Base-by-base conservation (phyloP, 1,140 invertebrate species). In the Apis cerana region DNA sequence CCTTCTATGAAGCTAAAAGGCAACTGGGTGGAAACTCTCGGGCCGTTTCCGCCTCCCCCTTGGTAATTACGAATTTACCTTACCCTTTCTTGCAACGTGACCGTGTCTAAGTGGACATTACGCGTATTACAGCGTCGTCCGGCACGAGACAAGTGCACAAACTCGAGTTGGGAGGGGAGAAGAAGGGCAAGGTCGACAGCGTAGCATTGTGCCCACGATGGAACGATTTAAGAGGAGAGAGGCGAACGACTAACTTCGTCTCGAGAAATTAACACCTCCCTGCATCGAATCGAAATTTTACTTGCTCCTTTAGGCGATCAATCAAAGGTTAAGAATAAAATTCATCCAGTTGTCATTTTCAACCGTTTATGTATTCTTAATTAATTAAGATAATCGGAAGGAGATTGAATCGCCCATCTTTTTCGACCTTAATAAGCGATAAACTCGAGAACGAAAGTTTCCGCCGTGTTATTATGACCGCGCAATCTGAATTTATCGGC, bases 391-490 rank as follows among this genome's bases (percentile, higher is more conserved):
- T n/a, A n/a, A n/a, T n/a, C n/a, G n/a, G n/a, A n/a, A n/a, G n/a
- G n/a, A n/a, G n/a, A n/a, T n/a, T n/a, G n/a, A n/a, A n/a, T n/a
- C n/a, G n/a, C n/a, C n/a, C n/a, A n/a, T n/a, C n/a, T n/a, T n/a
- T n/a, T n/a, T 19, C 72, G 84, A 75, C 67, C 77, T 75, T 85
- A 83, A 83, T 85, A 79, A 74, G 69, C 74, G 84, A 83, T 83
- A 67, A 64, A 75, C 69, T 27, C 81, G 82, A 85, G 72, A 85
- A 85, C 56, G 84, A 85, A 83, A 85, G 76, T 75, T 83, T 56
- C 27, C 23, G 33, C 33, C 59, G 78, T 69, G 56, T 78, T 71
- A 64, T 82, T 76, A 82, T 0, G 3, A 64, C 54, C 43, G 23
- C 33, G 75, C 67, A 78, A 77, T 78, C 64, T 69, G 54, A 68